Evolutionary conservation across 2,888 invertebrate species (phyloP).

Genomic region (Archips crataeganus): DNA sequence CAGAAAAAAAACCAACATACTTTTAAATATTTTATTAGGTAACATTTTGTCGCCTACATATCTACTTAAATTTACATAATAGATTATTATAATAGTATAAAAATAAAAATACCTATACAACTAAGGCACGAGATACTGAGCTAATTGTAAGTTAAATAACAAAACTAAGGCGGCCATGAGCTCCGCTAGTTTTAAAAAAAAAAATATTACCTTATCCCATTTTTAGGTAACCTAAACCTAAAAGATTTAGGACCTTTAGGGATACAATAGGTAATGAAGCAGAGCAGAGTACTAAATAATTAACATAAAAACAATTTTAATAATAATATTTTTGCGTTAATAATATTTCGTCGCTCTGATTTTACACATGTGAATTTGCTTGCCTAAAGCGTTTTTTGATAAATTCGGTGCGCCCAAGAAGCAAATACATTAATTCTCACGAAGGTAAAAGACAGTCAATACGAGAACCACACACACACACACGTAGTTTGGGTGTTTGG

Average conservation of each 20-base stretch:
- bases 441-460: too few relatives aligned
- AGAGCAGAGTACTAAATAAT: background rate
- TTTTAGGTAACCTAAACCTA: background rate
- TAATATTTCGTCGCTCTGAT: background rate
- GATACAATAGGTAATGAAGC: too few relatives aligned
- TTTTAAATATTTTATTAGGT: conserved; percentile 44
- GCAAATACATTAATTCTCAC: background rate
- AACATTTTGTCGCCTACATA: conserved; percentile 34
- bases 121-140: conserved; percentile 17
- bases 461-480: too few relatives aligned
- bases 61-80: conserved; percentile 40
- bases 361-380: too few relatives aligned
- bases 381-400: too few relatives aligned
- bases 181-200: background rate
- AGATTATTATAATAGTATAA: conserved; percentile 30
- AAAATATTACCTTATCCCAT: background rate
- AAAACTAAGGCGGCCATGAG: conserved; percentile 18
- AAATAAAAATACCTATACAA: conserved; percentile 24
- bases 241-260: too few relatives aligned
- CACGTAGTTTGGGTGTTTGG: too few relatives aligned
- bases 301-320: background rate
- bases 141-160: conserved; percentile 14
- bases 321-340: background rate
- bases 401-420: background rate
- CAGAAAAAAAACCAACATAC: background rate